Base-by-base conservation (phyloP, 2,888 invertebrate genomes). In the Calameuta filiformis region DNA sequence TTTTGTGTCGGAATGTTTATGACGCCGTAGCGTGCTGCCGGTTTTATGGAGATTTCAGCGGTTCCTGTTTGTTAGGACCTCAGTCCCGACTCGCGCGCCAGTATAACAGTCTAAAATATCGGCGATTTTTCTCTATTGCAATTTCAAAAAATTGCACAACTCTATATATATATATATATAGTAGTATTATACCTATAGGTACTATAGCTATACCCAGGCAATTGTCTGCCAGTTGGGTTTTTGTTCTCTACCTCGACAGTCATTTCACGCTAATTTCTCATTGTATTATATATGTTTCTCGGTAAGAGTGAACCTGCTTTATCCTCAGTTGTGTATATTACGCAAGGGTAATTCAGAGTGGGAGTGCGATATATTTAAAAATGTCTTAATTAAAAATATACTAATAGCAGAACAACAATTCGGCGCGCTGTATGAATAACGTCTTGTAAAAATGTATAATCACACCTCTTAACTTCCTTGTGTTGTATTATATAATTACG, bases 1-100 rank as follows among this genome's bases (percentile, higher is more conserved):
- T 77, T 75, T 77, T 77, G 75, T 77, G 56, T 77, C 69, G 56
- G 69, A 77, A 35, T 75, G 35, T 75, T 77, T 77, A 77, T 77
- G 74, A 68, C 75, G 74, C 75, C 56, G 75, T 77, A 77, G 71
- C 73, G 35, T 74, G 75, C 75, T 75, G 71, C 75, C 71, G 75
- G 68, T 75, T 77, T 77, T 77, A 40, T 71, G 15, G 15, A 71
- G 71, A 71, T 56, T 56, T 56, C 56, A 56, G 56, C 56, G 23
- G 56, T 56, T 56, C 23, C 23, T 56, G 9, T 56, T 56, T 56
- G 56, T 2, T 23, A 23, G 56, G 9, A 56, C 1, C 9, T 56
- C 56, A 23, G 23, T 23, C 2, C 0, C 2, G 23, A 23, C 23
- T 56, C 56, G 56, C 2, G 23, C 23, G 23, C 56, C 56, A 23